Conservation (phyloP, 2,113 vertebrate species). For the Salvelinus alpinus region DNA sequence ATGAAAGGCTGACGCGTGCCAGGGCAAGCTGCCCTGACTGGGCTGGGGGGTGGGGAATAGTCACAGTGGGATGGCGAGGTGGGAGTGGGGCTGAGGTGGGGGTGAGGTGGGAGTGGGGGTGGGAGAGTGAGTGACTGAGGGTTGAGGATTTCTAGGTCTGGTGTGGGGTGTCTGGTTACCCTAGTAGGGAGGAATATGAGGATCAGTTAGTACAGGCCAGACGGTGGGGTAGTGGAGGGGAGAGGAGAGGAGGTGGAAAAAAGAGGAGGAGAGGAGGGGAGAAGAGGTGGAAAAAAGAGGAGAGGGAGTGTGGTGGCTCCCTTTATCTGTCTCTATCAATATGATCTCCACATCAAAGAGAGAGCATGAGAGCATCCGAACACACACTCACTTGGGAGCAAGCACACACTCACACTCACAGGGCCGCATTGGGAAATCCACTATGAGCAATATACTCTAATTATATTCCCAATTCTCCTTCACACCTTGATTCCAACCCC, state of each 20-base stretch:
- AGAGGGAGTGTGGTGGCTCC: not conserved
- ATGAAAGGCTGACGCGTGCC: no score
- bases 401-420: conserved; percentile 5
- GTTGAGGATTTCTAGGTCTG: conserved; percentile 11
- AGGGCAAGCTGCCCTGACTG: no score
- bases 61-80: no score
- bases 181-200: conserved; percentile 42
- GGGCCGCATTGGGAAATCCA: not conserved
- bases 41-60: no score
- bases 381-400: not conserved
- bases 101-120: conserved; percentile 17
- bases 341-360: conserved; percentile 21
- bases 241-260: not conserved
- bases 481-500: not conserved
- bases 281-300: not conserved
- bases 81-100: no score
- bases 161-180: conserved; percentile 43
- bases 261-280: not conserved
- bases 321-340: conserved; percentile 16
- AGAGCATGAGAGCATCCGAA: conserved; percentile 7
- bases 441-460: not conserved
- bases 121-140: conserved; percentile 36
- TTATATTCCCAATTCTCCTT: not conserved
- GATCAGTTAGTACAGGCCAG: conserved; percentile 31
- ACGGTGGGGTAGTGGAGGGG: not conserved